Base-by-base conservation (phyloP, 2,888 invertebrate species). In the Tiliacea citrago region DNA sequence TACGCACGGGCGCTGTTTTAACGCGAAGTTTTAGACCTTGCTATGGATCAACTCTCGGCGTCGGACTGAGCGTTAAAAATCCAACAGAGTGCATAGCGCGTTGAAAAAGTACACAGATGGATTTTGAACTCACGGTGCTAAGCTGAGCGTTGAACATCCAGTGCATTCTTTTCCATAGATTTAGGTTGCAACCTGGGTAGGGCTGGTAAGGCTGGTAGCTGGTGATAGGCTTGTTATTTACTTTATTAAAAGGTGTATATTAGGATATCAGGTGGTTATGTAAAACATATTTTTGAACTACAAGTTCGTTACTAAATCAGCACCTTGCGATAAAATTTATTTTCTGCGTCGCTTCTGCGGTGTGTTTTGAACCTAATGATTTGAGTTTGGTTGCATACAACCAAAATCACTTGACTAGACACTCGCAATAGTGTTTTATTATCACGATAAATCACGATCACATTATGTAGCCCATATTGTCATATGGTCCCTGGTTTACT, bases 401-500 rank as follows among this genome's bases (percentile, higher is more conserved):
- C 79, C 81, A 83, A 84, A 73, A 67, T 80, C 76, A 77, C 69
- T 90, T 90, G 90, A 90, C 91, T 90, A 90, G 90, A 90, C 81
- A 83, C 51, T 81, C 86, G 85, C 87, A 80, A 72, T 55, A 66
- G 35, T 79, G 62, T 74, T 68, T 39, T 21, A 67, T 61, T 53
- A 81, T 76, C 39, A 58, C 51, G 60, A 70, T 39, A 42, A 9
- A 42, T 42, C n/a, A 35, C 39, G 60, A 69, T 88, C 85, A 92
- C 92, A 93, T 91, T 29, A 93, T 90, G 55, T 88, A 93, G 16
- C 93, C 93, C 35, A 91, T 76, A 60, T 93, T 93, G 68, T 94
- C 93, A 68, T 90, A 93, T 0, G 92, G 90, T 0, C 91, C 92
- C 4, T 82, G 73, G 0, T 86, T 80, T 0, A 42, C 53, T 0